Base-by-base conservation (phyloP, 2,113 vertebrate species). In the Polyodon spathula region DNA sequence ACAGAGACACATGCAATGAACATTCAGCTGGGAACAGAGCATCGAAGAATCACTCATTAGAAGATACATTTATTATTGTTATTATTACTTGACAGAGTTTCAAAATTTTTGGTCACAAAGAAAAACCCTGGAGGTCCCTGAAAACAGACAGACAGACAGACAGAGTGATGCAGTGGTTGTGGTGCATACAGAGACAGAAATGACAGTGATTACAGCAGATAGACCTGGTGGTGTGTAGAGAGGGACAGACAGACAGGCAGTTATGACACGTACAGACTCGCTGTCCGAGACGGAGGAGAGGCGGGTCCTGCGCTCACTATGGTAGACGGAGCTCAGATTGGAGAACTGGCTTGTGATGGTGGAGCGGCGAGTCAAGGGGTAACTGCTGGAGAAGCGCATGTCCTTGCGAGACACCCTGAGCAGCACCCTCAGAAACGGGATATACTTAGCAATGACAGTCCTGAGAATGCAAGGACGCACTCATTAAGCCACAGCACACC, bases 331-430 rank as follows among this genome's bases (percentile, higher is more conserved):
- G 69, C 74, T 83, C 68, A 52, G 64, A 42, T 92, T 86, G 0
- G 89, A 94, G 54, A 75, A 79, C 51, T 92, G 94, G 78, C 91
- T 94, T 73, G 81, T 91, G 68, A 93, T 43, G 0, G 90, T 95
- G 0, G 84, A 91, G 11, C 71, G 82, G 14, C 88, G 88, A 42
- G 89, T 91, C 17, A 89, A 95, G 62, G 74, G 72, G 68, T 90
- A 91, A 69, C 89, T 96, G 84, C 84, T 87, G 73, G 80, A 89
- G 44, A 76, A 87, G 48, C 69, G 74, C 0, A 83, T 77, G 3
- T 77, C 86, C 75, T 81, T 82, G 48, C 70, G 70, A 0, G 84
- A 78, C 50, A 93, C 63, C 15, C 92, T 86, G 59, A 97, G 80
- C 64, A 97, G 66, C 50, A 63, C 61, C 5, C 89, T 73, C 12